phyloP scores from a whole-genome alignment of 2,797 vertebrate genomes.

The Lophius americanus region DNA sequence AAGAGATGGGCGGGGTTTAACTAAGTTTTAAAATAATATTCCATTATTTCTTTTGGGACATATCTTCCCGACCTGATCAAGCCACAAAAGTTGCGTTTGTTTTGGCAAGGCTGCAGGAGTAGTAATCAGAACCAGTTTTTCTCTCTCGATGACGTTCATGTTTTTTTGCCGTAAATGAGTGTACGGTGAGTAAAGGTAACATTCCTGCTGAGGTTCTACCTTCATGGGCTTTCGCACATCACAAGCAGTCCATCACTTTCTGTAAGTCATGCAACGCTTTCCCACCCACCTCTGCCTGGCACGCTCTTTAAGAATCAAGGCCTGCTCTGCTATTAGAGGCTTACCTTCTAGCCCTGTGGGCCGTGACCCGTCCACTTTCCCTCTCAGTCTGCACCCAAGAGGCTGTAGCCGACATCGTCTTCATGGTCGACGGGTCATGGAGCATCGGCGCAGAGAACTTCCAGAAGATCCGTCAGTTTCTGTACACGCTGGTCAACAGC shows the following conservation, averaged over 20 bases:
- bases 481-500: slow-evolving; percentile 73
- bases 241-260: not conserved
- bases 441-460: slow-evolving; percentile 79
- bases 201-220: not conserved
- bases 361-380: slow-evolving; percentile 18
- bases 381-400: slow-evolving; percentile 82
- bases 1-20: no score
- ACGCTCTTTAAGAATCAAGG: not conserved
- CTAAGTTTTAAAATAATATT: no score
- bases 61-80: no score
- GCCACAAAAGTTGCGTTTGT: no score
- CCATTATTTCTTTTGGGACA: no score
- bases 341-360: not conserved
- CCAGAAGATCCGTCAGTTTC: slow-evolving; percentile 77
- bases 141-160: no score
- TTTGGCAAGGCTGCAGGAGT: no score
- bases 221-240: slow-evolving; percentile 7
- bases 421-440: slow-evolving; percentile 85
- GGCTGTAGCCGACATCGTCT: slow-evolving; percentile 82
- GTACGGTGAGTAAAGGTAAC: no score
- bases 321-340: not conserved
- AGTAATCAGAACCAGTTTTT: no score
- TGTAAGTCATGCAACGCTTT: slow-evolving; percentile 13
- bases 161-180: no score
- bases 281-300: slow-evolving; percentile 13